A percentile compares a stretch with the other conserved stretches of the same genome.
Conservation (phyloP, 2,797 vertebrate species). For the Manis pentadactyla region DNA sequence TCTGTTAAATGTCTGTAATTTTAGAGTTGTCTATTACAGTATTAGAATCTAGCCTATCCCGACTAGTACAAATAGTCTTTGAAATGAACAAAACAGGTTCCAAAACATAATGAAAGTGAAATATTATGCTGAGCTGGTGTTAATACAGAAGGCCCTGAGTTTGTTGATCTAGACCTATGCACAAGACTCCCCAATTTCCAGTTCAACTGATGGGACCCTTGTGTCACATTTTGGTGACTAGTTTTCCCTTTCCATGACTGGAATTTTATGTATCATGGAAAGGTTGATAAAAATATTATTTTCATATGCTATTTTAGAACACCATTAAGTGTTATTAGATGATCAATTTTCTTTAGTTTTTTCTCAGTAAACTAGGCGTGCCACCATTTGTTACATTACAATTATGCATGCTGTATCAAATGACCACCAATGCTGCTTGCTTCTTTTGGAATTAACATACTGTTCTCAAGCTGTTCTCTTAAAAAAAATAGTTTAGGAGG, state of each 20-base stretch:
- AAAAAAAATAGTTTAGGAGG: slow-evolving; percentile 21
- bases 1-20: background rate
- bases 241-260: background rate
- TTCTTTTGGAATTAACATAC: slow-evolving; percentile 11
- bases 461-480: background rate
- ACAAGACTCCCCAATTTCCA: background rate
- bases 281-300: slow-evolving; percentile 31
- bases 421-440: background rate
- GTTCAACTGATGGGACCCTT: background rate
- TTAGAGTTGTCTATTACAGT: background rate
- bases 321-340: background rate
- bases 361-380: background rate
- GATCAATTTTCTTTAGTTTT: slow-evolving; percentile 1
- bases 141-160: background rate
- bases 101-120: background rate
- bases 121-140: background rate
- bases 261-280: background rate
- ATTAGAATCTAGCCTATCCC: background rate
- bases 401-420: background rate
- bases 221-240: background rate
- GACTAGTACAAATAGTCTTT: background rate
- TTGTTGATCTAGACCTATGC: background rate
- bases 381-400: background rate
- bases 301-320: background rate
- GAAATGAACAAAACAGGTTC: slow-evolving; percentile 6